Evolutionary conservation across 2,113 vertebrate genomes (phyloP), one percentile per base, ranked within the genome.

Genomic region (Oriolus oriolus): DNA sequence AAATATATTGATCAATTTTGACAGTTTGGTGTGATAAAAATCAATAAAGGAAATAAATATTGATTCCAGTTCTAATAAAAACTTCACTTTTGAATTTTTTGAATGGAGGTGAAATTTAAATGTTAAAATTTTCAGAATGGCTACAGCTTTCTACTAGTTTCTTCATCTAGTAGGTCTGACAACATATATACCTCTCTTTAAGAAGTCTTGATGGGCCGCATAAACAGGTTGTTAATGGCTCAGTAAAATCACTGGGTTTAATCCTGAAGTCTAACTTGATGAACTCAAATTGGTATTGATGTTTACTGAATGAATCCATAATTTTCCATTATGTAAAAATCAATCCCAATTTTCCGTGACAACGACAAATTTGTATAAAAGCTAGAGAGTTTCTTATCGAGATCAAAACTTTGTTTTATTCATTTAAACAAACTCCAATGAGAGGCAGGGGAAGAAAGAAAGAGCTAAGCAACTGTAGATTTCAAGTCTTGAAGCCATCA

Each of bases 261-360:
- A 88, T 95, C 52, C 88, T 89, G 53, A 94, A 91, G 31, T 81
- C 41, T 89, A 50, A 52, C 76, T 90, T 95, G 69, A 50, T 69
- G 87, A 90, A 94, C 69, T 97, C 80, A 94, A 71, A 92, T 87
- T 94, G 57, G 33, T 93, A 97, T 90, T 90, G 89, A 95, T 66
- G 78, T 47, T 94, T 37, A 87, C 31, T 44, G 60, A 82, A 93
- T 93, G 75, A 83, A 96, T 96, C 65, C 53, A 95, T 96, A 95
- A 87, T 92, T 90, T 96, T 89, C 71, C 30, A 75, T 96, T 96
- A 96, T 61, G 44, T 90, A 84, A 96, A 97, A 98, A 84, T 95
- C 86, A 94, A 96, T 97, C 70, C 27, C 5, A 80, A 52, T 93
- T 93, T 96, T 91, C 87, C 56, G 92, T 52, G 35, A 87, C 22